A percentile compares a stretch with the other conserved stretches of the same genome.
These are phyloP conservation scores for Invenusta paracnida DNA, from an alignment of 2,888 invertebrate species.

Conservation along the genomic window DNA sequence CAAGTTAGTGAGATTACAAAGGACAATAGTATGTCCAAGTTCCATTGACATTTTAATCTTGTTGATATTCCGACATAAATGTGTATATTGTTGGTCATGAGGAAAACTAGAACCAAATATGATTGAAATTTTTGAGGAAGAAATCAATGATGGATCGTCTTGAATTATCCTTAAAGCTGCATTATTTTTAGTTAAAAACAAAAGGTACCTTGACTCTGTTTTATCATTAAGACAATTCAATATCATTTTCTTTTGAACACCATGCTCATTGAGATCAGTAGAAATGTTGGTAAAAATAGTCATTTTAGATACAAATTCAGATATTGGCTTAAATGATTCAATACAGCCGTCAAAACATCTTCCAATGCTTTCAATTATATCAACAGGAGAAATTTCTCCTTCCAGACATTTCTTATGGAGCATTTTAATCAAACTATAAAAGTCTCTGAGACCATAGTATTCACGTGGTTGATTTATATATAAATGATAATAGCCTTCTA, in stretches of 20 bases:
- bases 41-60: constrained; percentile 57
- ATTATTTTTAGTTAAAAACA: constrained; percentile 56
- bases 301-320: not conserved
- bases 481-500: not conserved
- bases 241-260: not conserved
- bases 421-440: constrained; percentile 52
- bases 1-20: constrained; percentile 55
- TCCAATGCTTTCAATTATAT: not conserved
- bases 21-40: constrained; percentile 53
- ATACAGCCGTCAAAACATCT: constrained; percentile 8
- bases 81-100: constrained; percentile 54
- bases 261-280: not conserved
- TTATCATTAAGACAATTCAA: constrained; percentile 11
- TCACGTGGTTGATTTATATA: constrained; percentile 47
- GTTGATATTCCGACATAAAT: constrained; percentile 57
- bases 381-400: not conserved
- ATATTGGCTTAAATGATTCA: not conserved
- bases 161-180: constrained; percentile 54
- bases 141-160: constrained; percentile 50
- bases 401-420: not conserved
- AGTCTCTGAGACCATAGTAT: constrained; percentile 56
- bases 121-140: constrained; percentile 47
- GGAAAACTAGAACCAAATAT: constrained; percentile 57
- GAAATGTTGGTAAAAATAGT: not conserved
- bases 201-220: constrained; percentile 53